These are phyloP conservation scores for Pachyrhynchus sulphureomaculatus DNA, from an alignment of 1,140 invertebrate species.

Conservation along the genomic window DNA sequence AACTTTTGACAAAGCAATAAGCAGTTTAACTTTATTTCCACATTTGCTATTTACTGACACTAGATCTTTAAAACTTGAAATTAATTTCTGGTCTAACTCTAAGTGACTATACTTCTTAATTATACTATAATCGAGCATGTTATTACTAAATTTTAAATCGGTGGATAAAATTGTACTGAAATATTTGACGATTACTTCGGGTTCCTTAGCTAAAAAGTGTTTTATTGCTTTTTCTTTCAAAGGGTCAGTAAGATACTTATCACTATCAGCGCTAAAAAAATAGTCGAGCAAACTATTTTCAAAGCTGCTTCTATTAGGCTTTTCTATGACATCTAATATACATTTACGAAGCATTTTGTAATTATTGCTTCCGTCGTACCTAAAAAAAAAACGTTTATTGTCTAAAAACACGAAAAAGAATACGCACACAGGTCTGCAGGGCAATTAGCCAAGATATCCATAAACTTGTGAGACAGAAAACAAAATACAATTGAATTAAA, in stretches of 20 bases:
- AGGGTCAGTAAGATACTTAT: neutral
- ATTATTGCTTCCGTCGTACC: neutral
- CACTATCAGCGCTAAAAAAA: neutral
- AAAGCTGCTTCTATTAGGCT: constrained; percentile 3
- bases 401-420: no score
- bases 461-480: no score
- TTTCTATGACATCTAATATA: constrained; percentile 1
- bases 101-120: constrained; percentile 21
- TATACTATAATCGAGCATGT: neutral
- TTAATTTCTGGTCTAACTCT: constrained; percentile 9
- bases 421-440: no score
- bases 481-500: no score
- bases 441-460: no score
- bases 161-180: neutral
- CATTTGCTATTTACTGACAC: neutral
- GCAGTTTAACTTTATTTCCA: neutral
- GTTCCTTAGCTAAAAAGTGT: constrained; percentile 1
- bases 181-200: neutral
- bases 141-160: neutral
- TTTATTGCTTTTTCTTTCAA: neutral
- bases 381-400: no score
- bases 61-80: neutral
- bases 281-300: neutral
- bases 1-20: constrained; percentile 1
- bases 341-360: neutral